Evolutionary conservation across 2,888 invertebrate species (phyloP), one percentile per base, ranked within the genome.

Genomic region (Eupithecia vulgata): DNA sequence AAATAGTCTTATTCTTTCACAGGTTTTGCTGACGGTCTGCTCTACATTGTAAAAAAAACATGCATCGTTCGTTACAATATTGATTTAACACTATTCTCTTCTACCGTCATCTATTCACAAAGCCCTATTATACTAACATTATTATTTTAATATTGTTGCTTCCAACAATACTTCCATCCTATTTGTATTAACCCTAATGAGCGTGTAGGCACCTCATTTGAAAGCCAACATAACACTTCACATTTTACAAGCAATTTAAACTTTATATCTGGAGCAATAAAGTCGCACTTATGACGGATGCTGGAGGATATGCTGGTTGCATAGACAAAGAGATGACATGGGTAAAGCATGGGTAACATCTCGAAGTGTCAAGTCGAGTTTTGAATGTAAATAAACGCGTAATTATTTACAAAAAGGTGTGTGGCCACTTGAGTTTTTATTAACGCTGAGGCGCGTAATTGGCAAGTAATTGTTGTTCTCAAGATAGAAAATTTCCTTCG

Each of bases 121-220:
- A 91, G 82, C 86, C 88, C 87, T 90, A 92, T 92, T 92, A 92
- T 91, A 85, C 37, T 37, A 35, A 64, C 78, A 85, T 88, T 91
- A 92, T 93, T 93, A 93, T 93, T 93, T 91, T 91, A 92, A 91
- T 91, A 92, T 91, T 91, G 92, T 92, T 91, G 90, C 91, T 89
- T 86, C 85, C 78, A 84, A 91, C 90, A 89, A 89, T 87, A 85
- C 84, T 86, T 25, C 85, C 82, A 80, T 81, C 70, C 90, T 91
- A 88, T 89, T 86, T 87, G 87, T 88, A 87, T 88, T 89, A 88
- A 87, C 91, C 88, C 90, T 94, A 94, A 93, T 93, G 93, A 94
- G 90, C 90, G 89, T 91, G 92, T 92, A 91, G 90, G 89, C 91
- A 90, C 88, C 88, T 90, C 84, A 82, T 79, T 83, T 81, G 77